Conservation (phyloP, 2,113 vertebrate species). For the Stegostoma tigrinum region DNA sequence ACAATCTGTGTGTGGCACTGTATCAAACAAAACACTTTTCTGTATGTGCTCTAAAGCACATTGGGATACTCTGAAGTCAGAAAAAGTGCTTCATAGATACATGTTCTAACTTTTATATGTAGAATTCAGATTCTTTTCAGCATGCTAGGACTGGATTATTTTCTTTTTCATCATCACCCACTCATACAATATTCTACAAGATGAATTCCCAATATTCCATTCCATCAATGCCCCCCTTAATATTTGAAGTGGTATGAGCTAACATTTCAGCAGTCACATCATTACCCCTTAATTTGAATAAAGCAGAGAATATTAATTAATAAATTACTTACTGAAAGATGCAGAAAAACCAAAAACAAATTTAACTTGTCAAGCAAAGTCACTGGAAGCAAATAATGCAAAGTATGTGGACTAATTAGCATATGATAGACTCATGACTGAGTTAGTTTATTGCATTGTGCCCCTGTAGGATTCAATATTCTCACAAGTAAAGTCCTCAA, state of each 20-base stretch:
- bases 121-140: background rate
- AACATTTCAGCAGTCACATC: background rate
- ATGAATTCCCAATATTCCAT: background rate
- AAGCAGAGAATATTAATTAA: background rate
- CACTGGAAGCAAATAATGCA: background rate
- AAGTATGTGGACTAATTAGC: background rate
- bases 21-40: too few relatives aligned
- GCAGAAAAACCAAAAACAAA: background rate
- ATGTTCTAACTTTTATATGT: background rate
- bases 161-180: background rate
- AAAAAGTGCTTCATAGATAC: background rate
- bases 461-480: background rate
- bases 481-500: background rate
- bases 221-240: background rate
- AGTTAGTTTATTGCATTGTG: background rate
- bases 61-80: background rate
- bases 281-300: background rate
- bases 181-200: background rate
- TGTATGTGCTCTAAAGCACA: background rate
- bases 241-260: background rate
- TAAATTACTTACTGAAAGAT: background rate
- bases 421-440: background rate
- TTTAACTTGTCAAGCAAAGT: background rate
- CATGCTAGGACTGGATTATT: background rate
- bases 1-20: too few relatives aligned